Percentiles rank a stretch among this genome's conserved stretches.
Evolutionary conservation across 1,140 invertebrate genomes (phyloP).

Genomic region (Neotoxoptera formosana): DNA sequence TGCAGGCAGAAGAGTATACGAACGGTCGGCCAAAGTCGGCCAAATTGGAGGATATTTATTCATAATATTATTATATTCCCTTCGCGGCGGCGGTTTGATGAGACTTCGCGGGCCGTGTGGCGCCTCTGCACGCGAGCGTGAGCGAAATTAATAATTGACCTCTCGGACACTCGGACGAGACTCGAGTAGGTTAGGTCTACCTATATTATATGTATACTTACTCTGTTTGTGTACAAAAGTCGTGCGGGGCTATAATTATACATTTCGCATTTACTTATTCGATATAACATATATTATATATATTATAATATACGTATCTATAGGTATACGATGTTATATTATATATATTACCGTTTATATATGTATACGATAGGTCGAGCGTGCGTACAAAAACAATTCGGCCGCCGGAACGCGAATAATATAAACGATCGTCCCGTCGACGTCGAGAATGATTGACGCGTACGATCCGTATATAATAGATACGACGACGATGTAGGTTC

Average conservation of each 20-base stretch:
- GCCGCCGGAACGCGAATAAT: neutral
- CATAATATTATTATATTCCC: neutral
- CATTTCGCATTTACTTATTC: neutral
- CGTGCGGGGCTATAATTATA: neutral
- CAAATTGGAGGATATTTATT: neutral
- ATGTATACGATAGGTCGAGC: neutral
- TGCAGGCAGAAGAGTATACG: neutral
- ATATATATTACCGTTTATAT: neutral
- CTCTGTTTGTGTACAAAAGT: neutral
- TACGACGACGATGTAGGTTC: neutral
- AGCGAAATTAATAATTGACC: neutral
- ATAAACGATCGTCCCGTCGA: neutral
- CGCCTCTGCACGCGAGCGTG: neutral
- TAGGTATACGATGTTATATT: too few species aligned
- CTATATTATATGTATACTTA: too few species aligned
- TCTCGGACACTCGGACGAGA: neutral
- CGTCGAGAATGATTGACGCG: constrained; percentile 2
- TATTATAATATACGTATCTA: too few species aligned
- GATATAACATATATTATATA: neutral
- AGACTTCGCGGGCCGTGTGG: neutral
- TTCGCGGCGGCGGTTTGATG: neutral
- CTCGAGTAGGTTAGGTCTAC: too few species aligned
- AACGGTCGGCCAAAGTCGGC: neutral
- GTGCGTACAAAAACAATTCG: neutral
- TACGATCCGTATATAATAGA: neutral